Conservation (phyloP, 37 sponge, comb jelly and placozoan species). For the Chondrilla cf. caribensis region DNA sequence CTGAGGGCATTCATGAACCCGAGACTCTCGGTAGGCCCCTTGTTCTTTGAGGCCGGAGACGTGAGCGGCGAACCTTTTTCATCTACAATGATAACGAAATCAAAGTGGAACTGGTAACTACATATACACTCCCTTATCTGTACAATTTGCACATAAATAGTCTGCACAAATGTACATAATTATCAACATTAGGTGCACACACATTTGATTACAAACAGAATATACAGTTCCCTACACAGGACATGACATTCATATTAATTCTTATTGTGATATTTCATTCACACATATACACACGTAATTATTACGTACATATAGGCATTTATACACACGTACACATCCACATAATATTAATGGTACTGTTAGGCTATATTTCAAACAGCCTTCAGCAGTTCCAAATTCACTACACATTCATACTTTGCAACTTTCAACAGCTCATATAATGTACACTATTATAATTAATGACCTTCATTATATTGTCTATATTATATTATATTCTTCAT, state of each 20-base stretch:
- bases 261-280: neutral
- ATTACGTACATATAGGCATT: neutral
- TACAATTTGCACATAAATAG: neutral
- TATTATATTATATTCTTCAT: neutral
- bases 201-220: neutral
- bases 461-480: too few species aligned
- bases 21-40: conserved; percentile 55
- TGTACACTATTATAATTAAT: too few species aligned
- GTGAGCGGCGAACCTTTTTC: conserved; percentile 14
- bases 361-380: neutral
- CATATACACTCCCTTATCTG: neutral
- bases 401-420: neutral
- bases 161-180: too few species aligned
- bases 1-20: conserved; percentile 79
- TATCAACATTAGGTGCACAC: neutral
- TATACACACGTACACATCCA: neutral
- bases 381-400: neutral
- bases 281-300: neutral
- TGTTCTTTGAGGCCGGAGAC: conserved; percentile 9
- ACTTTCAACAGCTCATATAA: neutral
- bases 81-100: conserved; percentile 4
- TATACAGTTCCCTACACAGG: too few species aligned
- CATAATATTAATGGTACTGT: neutral
- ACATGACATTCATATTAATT: neutral
- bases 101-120: neutral